Percentiles rank a stretch among this genome's conserved stretches.
These are phyloP conservation scores for Thereva nobilitata DNA, from an alignment of 2,888 invertebrate genomes.

Conservation along the genomic window DNA sequence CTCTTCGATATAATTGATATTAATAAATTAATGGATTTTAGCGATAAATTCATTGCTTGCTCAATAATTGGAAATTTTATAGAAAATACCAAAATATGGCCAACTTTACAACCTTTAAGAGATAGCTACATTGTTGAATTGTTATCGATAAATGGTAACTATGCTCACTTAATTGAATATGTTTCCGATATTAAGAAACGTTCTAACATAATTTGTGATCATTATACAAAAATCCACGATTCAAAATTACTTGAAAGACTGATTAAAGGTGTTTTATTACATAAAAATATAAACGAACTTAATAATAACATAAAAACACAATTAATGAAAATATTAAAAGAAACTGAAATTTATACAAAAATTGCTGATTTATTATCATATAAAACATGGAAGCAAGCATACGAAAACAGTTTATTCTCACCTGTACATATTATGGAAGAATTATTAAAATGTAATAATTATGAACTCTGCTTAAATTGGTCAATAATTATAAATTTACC, in stretches of 20 bases:
- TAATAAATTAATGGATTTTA: constrained; percentile 4
- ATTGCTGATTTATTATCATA: constrained; percentile 63
- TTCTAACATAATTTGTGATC: constrained; percentile 49
- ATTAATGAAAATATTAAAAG: constrained; percentile 64
- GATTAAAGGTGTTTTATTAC: constrained; percentile 59
- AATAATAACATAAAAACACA: constrained; percentile 49
- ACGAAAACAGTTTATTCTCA: constrained; percentile 55
- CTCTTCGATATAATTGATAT: constrained; percentile 38
- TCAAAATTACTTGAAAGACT: constrained; percentile 51
- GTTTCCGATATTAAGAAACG: constrained; percentile 50
- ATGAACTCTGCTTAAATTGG: constrained; percentile 70
- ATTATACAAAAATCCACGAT: constrained; percentile 53
- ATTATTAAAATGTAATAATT: constrained; percentile 49
- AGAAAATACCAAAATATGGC: constrained; percentile 25
- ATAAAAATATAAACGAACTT: constrained; percentile 58
- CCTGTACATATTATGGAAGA: constrained; percentile 53
- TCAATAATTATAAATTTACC: constrained; percentile 65
- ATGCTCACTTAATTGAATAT: constrained; percentile 45
- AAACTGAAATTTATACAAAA: constrained; percentile 68
- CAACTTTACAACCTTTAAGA: neutral
- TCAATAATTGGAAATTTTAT: constrained; percentile 39
- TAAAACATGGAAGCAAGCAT: constrained; percentile 66
- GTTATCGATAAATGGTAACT: constrained; percentile 42
- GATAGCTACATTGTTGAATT: constrained; percentile 4
- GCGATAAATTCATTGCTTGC: neutral